Evolutionary conservation across 2,113 vertebrate species (phyloP).

Genomic region (Malurus cyaneus): DNA sequence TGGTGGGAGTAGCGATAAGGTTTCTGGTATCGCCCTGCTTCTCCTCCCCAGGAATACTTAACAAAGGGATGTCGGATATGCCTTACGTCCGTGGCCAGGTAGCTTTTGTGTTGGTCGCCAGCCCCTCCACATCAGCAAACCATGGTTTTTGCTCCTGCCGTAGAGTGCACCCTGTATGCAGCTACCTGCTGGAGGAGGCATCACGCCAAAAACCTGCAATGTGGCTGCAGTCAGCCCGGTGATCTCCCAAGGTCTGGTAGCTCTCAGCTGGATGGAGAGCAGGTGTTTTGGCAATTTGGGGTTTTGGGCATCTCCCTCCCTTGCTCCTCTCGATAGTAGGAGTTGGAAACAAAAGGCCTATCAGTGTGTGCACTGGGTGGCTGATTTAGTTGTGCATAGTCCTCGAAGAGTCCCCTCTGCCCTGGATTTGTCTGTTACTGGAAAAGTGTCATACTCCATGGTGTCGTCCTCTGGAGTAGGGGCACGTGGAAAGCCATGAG

Average conservation of each 20-base stretch:
- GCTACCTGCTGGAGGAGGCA: not conserved
- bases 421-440: not conserved
- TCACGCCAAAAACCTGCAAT: not conserved
- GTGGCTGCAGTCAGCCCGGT: not conserved
- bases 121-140: not conserved
- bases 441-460: not conserved
- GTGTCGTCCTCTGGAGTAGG: not conserved
- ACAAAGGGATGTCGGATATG: not conserved
- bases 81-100: accelerated
- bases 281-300: not conserved
- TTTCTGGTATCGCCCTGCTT: not conserved
- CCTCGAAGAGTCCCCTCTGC: not conserved
- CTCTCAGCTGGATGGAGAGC: not conserved
- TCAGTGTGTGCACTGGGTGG: not conserved
- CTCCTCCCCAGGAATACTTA: not conserved
- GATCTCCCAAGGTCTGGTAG: not conserved
- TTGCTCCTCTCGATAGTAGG: not conserved
- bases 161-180: not conserved
- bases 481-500: accelerated
- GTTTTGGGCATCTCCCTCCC: not conserved
- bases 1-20: not conserved
- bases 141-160: not conserved
- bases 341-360: not conserved
- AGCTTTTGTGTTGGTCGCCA: not conserved
- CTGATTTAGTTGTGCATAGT: not conserved